A percentile compares a stretch with the other conserved stretches of the same genome.
Evolutionary conservation across 2,797 vertebrate species (phyloP).

Genomic region (Urophycis tenuis): DNA sequence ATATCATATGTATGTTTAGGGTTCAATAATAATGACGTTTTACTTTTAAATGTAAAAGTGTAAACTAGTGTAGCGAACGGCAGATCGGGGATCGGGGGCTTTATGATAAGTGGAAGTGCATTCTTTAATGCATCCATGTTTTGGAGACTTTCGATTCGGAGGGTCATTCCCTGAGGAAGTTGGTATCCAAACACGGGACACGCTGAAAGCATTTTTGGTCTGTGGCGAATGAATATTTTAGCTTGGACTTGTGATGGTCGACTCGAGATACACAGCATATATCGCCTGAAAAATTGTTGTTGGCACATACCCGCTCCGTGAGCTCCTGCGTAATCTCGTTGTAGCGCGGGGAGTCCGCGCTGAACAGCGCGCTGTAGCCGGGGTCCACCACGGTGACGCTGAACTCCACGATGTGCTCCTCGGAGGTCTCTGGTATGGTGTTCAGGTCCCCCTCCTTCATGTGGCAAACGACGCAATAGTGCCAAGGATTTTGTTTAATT

Average conservation of each 20-base stretch:
- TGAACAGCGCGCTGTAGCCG: constrained; percentile 68
- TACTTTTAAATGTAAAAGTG: too few relatives aligned
- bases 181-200: too few relatives aligned
- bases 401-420: constrained; percentile 82
- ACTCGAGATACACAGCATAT: background rate
- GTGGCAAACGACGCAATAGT: constrained; percentile 34
- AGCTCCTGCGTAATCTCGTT: constrained; percentile 68
- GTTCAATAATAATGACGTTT: too few relatives aligned
- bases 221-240: background rate
- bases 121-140: too few relatives aligned
- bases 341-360: constrained; percentile 61
- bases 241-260: background rate
- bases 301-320: constrained; percentile 69
- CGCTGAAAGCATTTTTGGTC: too few relatives aligned
- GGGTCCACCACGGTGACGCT: constrained; percentile 78
- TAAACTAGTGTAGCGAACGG: too few relatives aligned
- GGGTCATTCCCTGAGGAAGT: too few relatives aligned
- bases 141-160: too few relatives aligned
- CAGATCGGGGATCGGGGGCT: too few relatives aligned
- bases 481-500: background rate
- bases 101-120: too few relatives aligned
- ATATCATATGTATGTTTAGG: too few relatives aligned
- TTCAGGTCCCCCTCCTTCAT: constrained; percentile 55
- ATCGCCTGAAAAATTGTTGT: background rate
- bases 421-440: constrained; percentile 60